Base-by-base conservation (phyloP, 2,888 invertebrate species). In the Cataglyphis cursor region DNA sequence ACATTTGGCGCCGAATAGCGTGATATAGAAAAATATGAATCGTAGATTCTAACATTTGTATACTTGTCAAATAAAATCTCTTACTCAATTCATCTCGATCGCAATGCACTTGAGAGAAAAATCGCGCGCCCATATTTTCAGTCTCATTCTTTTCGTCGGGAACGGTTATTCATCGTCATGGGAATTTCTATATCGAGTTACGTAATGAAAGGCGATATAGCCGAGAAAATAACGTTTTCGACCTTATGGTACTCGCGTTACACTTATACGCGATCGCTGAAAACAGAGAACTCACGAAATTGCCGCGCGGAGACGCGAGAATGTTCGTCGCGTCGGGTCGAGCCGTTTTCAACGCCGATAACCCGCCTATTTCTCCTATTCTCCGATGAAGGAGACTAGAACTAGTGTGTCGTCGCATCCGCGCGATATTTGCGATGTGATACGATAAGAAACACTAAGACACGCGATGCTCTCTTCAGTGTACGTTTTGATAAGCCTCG, bases 201-300 rank as follows among this genome's bases (percentile, higher is more conserved):
- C 66, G 54, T 76, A 76, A 76, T 68, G 76, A 76, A 76, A 76
- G 76, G 76, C 66, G 66, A 66, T 76, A 66, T 51, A 28, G 66
- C 38, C 24, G 35, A 24, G 68, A 28, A 54, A 15, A 35, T 68
- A 51, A 38, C 62, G 28, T 68, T 76, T 51, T 38, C 62, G 51
- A 66, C 66, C 51, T 51, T 76, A 66, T 28, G 76, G 24, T 54
- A 15, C n/a, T n/a, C 66, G 65, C 54, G 68, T 75, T 51, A 24
- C 18, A 24, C 18, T 44, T 62, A 74, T 6, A 31, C 21, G 51
- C n/a, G 68, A 66, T 66, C 24, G 76, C 51, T 76, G 54, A 68
- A 76, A 76, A 76, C 38, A 5, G 38, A 38, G 51, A 38, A 38
- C n/a, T 38, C 15, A 18, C 28, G 24, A 64, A 76, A 73, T 85